Conservation (phyloP, 1,140 invertebrate genomes). For the Drosophila subobscura region DNA sequence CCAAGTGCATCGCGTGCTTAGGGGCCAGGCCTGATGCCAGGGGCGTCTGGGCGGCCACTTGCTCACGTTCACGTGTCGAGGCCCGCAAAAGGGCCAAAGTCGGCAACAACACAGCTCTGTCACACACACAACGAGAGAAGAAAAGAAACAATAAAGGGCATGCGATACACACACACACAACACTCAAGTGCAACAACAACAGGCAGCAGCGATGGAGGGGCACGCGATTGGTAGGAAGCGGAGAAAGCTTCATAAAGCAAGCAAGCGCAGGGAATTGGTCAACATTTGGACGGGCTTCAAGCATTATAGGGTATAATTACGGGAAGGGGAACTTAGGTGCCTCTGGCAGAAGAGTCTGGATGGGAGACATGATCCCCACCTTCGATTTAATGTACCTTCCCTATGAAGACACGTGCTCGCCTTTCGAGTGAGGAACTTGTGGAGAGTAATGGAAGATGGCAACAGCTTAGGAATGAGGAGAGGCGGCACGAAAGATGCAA, state of each 20-base stretch:
- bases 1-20: slow-evolving; percentile 79
- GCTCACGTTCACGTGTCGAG: slow-evolving; percentile 59
- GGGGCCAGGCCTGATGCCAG: slow-evolving; percentile 34
- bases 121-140: slow-evolving; percentile 7
- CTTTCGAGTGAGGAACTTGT: slow-evolving; percentile 10
- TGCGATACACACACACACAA: slow-evolving; percentile 38
- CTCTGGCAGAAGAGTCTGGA: too few species aligned
- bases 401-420: too few species aligned
- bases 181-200: slow-evolving; percentile 52
- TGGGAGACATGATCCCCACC: too few species aligned
- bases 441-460: slow-evolving; percentile 21
- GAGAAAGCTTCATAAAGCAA: slow-evolving; percentile 30
- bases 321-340: too few species aligned
- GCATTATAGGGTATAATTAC: slow-evolving; percentile 32
- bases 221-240: too few species aligned
- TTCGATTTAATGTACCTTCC: too few species aligned
- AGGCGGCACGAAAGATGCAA: slow-evolving; percentile 9
- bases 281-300: slow-evolving; percentile 34
- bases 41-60: slow-evolving; percentile 48
- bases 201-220: neutral
- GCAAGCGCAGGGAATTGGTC: slow-evolving; percentile 54
- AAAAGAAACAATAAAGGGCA: slow-evolving; percentile 48
- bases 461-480: slow-evolving; percentile 2
- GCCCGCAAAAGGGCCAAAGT: slow-evolving; percentile 31
- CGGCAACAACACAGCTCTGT: too few species aligned